Conservation (phyloP, 1,140 invertebrate genomes). For the Diuraphis noxia region DNA sequence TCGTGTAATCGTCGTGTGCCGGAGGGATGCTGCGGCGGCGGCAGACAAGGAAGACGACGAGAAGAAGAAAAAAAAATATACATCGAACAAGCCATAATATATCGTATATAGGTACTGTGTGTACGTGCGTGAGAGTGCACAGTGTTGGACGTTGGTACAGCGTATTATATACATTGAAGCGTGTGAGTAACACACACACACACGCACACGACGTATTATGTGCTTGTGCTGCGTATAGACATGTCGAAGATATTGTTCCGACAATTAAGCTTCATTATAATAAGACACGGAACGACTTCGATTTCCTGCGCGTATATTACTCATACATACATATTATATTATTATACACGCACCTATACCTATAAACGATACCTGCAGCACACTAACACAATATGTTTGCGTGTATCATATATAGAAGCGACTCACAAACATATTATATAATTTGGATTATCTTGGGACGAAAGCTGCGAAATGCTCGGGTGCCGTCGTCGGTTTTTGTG, state of each 20-base stretch:
- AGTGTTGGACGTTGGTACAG: neutral
- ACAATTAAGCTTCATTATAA: conserved; percentile 42
- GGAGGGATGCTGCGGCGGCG: neutral
- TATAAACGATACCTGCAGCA: neutral
- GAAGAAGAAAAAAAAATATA: neutral
- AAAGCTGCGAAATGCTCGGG: neutral
- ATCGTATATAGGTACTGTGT: neutral
- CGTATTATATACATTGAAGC: neutral
- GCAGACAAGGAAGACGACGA: neutral
- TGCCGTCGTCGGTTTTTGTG: neutral
- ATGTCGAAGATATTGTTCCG: conserved; percentile 40
- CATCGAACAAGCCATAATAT: neutral
- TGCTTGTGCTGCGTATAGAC: neutral
- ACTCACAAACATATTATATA: neutral
- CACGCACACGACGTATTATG: neutral
- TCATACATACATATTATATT: neutral
- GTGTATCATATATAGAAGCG: neutral
- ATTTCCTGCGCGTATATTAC: neutral
- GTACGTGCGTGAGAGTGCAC: neutral
- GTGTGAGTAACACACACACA: neutral
- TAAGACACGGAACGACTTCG: neutral
- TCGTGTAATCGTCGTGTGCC: neutral
- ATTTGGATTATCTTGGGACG: neutral
- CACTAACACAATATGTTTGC: neutral
- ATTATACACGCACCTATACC: neutral